Evolutionary conservation across 2,797 vertebrate genomes (phyloP).

Genomic region (Syngnathus acus): DNA sequence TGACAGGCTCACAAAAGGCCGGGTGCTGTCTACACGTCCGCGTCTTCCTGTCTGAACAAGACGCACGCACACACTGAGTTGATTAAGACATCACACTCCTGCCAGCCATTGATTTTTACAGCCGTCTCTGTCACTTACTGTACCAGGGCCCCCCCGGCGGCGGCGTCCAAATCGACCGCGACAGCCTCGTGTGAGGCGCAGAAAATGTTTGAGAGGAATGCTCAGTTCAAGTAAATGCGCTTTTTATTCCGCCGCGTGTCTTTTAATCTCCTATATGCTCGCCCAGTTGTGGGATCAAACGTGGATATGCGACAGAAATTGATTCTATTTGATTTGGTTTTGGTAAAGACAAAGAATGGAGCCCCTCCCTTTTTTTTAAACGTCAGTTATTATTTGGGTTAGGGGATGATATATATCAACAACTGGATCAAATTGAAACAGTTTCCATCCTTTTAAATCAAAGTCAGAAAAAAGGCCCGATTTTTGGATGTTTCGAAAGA

Average conservation of each 20-base stretch:
- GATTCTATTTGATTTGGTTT: conserved; percentile 17
- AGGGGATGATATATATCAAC: not conserved
- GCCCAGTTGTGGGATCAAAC: conserved; percentile 41
- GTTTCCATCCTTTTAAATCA: not conserved
- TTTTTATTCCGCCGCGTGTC: conserved; percentile 38
- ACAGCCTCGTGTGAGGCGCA: conserved; percentile 61
- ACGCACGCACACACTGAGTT: conserved; percentile 61
- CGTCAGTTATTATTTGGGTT: not conserved
- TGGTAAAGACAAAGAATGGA: conserved; percentile 16
- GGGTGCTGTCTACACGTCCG: conserved; percentile 67
- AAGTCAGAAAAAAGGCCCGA: not conserved
- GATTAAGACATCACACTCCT: conserved; percentile 78
- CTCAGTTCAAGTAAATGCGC: conserved; percentile 40
- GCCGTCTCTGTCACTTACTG: conserved; percentile 66
- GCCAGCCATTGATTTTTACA: conserved; percentile 73
- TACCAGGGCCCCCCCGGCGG: conserved; percentile 49
- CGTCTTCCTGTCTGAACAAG: conserved; percentile 68
- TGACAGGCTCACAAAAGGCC: conserved; percentile 76
- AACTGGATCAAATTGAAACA: not conserved
- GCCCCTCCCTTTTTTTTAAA: not conserved
- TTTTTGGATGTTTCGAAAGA: not conserved
- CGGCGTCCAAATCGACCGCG: conserved; percentile 58
- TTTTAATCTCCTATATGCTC: conserved; percentile 40
- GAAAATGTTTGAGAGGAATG: conserved; percentile 42
- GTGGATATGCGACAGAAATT: conserved; percentile 23